These are phyloP conservation scores for Apostichopus leukothele DNA, from an alignment of 53 echinoderm and acorn worm genomes.

Conservation along the genomic window DNA sequence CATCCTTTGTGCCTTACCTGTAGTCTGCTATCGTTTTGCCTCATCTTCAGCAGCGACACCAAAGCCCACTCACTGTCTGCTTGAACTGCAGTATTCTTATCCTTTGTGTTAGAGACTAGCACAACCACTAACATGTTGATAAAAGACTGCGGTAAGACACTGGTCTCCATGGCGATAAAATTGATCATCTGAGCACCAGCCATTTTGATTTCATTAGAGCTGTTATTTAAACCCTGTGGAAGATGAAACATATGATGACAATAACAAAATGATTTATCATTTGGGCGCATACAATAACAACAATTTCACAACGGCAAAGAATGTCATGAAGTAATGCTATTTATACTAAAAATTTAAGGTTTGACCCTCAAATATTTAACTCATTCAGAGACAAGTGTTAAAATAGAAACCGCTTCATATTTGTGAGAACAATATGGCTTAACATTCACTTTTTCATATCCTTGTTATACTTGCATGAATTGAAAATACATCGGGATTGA, in stretches of 20 bases:
- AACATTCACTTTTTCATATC: no score
- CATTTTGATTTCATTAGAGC: constrained; percentile 93
- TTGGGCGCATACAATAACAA: no score
- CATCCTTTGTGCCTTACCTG: constrained; percentile 51
- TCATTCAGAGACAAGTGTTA: no score
- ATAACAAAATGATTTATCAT: no score
- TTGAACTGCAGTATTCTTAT: constrained; percentile 95
- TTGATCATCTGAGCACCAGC: constrained; percentile 95
- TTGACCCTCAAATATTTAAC: no score
- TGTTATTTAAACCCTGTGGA: constrained; percentile 85
- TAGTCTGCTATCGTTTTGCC: constrained; percentile 53
- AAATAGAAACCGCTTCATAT: no score
- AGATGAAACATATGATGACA: not conserved
- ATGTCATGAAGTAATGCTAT: no score
- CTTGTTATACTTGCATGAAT: no score
- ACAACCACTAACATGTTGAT: constrained; percentile 77
- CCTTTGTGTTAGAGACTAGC: constrained; percentile 92
- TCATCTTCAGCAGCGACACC: constrained; percentile 72
- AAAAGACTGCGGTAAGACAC: constrained; percentile 58
- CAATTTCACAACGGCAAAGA: no score
- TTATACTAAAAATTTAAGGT: no score
- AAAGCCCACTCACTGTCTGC: constrained; percentile 91
- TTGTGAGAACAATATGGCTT: no score
- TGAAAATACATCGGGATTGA: no score
- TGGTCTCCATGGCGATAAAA: constrained; percentile 64